These are phyloP conservation scores for Eurypyga helias DNA, from an alignment of 2,113 vertebrate species.

Conservation along the genomic window DNA sequence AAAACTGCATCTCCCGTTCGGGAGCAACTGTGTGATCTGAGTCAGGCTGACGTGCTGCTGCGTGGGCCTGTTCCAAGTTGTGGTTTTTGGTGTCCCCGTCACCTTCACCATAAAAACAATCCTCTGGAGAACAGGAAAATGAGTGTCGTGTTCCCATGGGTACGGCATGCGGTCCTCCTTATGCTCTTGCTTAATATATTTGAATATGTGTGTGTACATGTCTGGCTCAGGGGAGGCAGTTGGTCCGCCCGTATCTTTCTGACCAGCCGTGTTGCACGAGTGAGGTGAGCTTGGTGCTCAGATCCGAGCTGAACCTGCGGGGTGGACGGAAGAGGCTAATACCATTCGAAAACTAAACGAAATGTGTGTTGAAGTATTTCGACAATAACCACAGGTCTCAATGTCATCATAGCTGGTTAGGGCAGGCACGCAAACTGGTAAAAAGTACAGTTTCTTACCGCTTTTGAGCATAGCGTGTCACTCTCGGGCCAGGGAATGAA, in stretches of 20 bases:
- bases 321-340: background rate
- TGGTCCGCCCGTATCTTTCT: background rate
- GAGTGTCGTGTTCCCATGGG: rapidly evolving
- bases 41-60: background rate
- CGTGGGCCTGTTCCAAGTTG: rapidly evolving
- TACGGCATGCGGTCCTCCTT: background rate
- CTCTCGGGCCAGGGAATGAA: background rate
- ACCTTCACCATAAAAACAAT: background rate
- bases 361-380: background rate
- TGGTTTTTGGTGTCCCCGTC: background rate
- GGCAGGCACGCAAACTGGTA: background rate
- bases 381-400: background rate
- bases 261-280: background rate
- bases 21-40: background rate
- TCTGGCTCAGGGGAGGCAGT: background rate
- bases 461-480: background rate
- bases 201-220: rapidly evolving
- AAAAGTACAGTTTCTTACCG: background rate
- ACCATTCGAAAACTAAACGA: background rate
- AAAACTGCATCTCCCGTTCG: background rate
- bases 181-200: background rate
- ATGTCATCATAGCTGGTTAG: background rate
- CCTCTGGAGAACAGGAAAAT: background rate
- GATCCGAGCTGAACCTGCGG: background rate
- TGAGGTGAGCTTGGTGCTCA: background rate